These are phyloP conservation scores for Coptotermes formosanus DNA, from an alignment of 1,140 invertebrate genomes.

Conservation along the genomic window DNA sequence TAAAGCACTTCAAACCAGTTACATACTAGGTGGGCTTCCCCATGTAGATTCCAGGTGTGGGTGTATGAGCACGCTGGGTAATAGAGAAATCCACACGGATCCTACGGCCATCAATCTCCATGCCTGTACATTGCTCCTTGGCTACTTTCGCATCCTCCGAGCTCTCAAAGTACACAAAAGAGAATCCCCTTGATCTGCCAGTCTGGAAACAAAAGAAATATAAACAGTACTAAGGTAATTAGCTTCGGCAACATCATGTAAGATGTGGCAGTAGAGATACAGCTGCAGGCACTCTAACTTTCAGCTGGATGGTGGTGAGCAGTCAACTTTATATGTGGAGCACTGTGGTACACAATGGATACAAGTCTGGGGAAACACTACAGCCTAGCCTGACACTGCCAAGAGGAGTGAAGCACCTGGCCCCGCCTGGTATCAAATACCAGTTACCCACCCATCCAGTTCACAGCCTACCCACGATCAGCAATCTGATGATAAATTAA, in stretches of 20 bases:
- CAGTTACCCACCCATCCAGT: too few species aligned
- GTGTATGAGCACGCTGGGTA: slow-evolving; percentile 94
- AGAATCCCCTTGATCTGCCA: slow-evolving; percentile 90
- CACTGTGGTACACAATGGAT: too few species aligned
- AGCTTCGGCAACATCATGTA: neutral
- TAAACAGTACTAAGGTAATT: neutral
- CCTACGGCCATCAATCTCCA: slow-evolving; percentile 89
- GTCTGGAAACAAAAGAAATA: slow-evolving; percentile 58
- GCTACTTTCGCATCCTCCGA: slow-evolving; percentile 89
- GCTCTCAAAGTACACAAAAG: slow-evolving; percentile 93
- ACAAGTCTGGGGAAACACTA: too few species aligned
- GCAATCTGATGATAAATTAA: too few species aligned
- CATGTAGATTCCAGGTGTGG: slow-evolving; percentile 97
- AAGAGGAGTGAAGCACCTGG: too few species aligned
- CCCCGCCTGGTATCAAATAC: too few species aligned
- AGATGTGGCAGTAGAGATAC: too few species aligned
- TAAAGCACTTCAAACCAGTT: neutral
- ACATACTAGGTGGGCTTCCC: slow-evolving; percentile 82
- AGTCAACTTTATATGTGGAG: neutral
- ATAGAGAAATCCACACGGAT: slow-evolving; percentile 97
- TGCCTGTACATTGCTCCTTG: slow-evolving; percentile 89
- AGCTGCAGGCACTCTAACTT: neutral
- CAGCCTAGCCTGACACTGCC: too few species aligned
- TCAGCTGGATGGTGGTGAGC: neutral
- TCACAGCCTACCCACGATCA: too few species aligned